Evolutionary conservation across 2,113 vertebrate genomes (phyloP).

Genomic region (Engystomops pustulosus): DNA sequence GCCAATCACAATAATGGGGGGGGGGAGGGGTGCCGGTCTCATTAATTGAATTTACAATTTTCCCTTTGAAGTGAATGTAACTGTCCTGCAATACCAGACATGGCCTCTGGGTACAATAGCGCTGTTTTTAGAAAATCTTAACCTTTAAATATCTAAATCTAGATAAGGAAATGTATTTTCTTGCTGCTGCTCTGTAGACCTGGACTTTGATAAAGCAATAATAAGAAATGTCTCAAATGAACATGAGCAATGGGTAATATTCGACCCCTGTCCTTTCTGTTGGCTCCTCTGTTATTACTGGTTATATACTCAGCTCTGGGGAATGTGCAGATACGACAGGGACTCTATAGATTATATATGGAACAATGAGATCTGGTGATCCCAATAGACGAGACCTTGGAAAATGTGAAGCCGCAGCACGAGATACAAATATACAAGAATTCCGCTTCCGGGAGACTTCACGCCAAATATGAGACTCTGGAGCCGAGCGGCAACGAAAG

Average conservation of each 20-base stretch:
- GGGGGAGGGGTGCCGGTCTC: background rate
- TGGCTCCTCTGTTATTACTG: background rate
- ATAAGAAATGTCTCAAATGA: background rate
- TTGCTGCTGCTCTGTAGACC: too few species aligned
- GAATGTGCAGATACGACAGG: background rate
- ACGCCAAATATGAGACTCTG: background rate
- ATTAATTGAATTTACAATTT: too few species aligned
- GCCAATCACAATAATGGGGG: too few species aligned
- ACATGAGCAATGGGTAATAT: background rate
- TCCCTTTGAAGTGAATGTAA: background rate
- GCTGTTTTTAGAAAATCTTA: background rate
- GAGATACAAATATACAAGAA: slow-evolving; percentile 24
- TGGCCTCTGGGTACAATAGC: background rate
- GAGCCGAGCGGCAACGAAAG: background rate
- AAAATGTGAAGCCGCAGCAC: background rate
- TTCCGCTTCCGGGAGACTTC: background rate
- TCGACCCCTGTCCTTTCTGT: background rate
- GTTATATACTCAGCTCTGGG: background rate
- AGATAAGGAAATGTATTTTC: background rate
- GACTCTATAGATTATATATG: slow-evolving; percentile 7
- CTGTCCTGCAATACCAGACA: background rate
- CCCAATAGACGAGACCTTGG: slow-evolving; percentile 20
- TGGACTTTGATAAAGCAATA: background rate
- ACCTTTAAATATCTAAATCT: background rate
- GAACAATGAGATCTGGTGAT: background rate